Conservation (phyloP, 2,888 invertebrate species). For the Oscheius myriophilus region DNA sequence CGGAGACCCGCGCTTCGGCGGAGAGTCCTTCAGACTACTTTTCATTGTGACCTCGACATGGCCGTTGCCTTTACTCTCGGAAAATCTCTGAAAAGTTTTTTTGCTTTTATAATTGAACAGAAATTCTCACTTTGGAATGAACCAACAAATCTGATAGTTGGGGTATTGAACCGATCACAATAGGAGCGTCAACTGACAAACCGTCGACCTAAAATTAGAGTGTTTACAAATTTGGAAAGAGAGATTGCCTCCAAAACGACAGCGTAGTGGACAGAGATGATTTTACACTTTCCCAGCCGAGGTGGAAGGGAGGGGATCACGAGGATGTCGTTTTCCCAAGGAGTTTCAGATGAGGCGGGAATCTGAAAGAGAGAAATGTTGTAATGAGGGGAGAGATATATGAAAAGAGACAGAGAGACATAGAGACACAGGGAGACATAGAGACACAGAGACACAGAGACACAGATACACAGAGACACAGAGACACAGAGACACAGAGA, state of each 20-base stretch:
- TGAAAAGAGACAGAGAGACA: not conserved
- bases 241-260: constrained; percentile 63
- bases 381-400: not conserved
- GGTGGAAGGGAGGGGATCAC: constrained; percentile 66
- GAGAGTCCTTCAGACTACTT: constrained; percentile 47
- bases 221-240: not conserved
- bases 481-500: no score
- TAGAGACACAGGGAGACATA: no score
- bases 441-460: no score
- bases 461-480: no score
- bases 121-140: constrained; percentile 45
- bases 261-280: constrained; percentile 65
- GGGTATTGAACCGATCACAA: constrained; percentile 69
- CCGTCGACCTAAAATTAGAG: constrained; percentile 4
- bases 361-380: constrained; percentile 32
- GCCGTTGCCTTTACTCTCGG: constrained; percentile 22
- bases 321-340: constrained; percentile 53
- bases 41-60: constrained; percentile 34
- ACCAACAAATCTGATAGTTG: constrained; percentile 59
- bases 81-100: constrained; percentile 26
- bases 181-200: constrained; percentile 36
- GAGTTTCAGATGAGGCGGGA: constrained; percentile 36
- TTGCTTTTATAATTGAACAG: not conserved
- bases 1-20: constrained; percentile 38
- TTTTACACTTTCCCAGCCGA: constrained; percentile 64